phyloP scores from a whole-genome alignment of 2,888 invertebrate genomes.

The Diarsia brunnea region DNA sequence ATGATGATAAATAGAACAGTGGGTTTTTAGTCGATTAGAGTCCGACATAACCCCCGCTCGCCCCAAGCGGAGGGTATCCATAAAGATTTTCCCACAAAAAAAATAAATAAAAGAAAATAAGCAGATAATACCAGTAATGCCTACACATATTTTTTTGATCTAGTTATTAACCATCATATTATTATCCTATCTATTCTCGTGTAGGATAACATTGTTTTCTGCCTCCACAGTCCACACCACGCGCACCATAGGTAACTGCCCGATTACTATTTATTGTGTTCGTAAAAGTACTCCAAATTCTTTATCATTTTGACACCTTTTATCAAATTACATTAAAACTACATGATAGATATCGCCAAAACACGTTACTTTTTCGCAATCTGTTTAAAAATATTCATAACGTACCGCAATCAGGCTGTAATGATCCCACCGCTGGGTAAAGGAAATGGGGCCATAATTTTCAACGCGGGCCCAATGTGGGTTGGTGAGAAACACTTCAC shows the following conservation, averaged over 20 bases:
- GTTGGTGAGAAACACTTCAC: background rate
- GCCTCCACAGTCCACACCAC: no score
- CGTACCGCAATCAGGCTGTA: background rate
- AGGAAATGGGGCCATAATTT: background rate
- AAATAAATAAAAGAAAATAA: no score
- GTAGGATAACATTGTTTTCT: background rate
- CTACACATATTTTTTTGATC: background rate
- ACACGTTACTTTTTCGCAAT: background rate
- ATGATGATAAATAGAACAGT: no score
- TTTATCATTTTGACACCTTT: conserved; percentile 9
- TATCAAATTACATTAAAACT: conserved; percentile 24
- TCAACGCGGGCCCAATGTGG: background rate
- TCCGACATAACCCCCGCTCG: no score
- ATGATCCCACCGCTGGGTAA: background rate
- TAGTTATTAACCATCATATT: background rate
- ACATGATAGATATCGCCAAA: background rate
- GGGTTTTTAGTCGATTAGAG: no score
- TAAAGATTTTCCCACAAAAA: no score
- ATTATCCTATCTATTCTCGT: background rate
- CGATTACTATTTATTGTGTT: conserved; percentile 17
- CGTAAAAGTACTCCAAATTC: conserved; percentile 5
- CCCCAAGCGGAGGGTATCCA: no score
- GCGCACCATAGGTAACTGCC: background rate
- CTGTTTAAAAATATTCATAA: background rate
- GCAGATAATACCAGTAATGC: no score